Conservation (phyloP, 2,888 invertebrate genomes). For the Dicyrtoma fusca region DNA sequence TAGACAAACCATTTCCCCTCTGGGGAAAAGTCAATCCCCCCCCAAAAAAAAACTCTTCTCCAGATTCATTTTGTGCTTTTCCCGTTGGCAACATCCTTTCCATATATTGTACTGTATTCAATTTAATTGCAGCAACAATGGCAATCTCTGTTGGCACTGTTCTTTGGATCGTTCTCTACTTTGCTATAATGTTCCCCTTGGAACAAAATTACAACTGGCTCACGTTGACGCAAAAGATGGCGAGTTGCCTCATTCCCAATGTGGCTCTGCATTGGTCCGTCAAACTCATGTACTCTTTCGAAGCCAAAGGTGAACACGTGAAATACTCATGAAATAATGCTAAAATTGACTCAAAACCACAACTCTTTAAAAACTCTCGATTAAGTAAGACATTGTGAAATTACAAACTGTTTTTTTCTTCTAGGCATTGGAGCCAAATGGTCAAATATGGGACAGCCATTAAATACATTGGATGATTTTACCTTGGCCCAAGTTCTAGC, state of each 20-base stretch:
- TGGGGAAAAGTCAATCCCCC: too few species aligned
- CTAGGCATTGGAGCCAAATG: conserved; percentile 60
- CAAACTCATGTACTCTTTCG: conserved; percentile 56
- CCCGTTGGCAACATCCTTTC: too few species aligned
- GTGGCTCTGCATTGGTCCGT: conserved; percentile 57
- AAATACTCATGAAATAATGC: too few species aligned
- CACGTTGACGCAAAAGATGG: conserved; percentile 51
- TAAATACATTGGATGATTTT: conserved; percentile 58
- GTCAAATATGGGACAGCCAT: conserved; percentile 58
- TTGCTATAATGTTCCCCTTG: conserved; percentile 50
- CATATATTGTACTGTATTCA: too few species aligned
- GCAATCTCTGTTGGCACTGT: conserved; percentile 57
- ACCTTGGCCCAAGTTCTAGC: conserved; percentile 59
- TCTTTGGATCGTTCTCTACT: conserved; percentile 57
- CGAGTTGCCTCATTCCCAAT: conserved; percentile 57
- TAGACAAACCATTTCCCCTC: too few species aligned
- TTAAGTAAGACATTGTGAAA: too few species aligned
- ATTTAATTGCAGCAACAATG: conserved; percentile 59
- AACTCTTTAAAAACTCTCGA: too few species aligned
- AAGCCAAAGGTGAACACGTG: conserved; percentile 55
- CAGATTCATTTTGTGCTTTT: too few species aligned
- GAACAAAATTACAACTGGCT: conserved; percentile 48
- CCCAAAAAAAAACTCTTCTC: too few species aligned
- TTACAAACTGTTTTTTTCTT: neutral
- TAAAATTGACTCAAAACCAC: too few species aligned